These are phyloP conservation scores for Anoplopoma fimbria DNA, from an alignment of 2,113 vertebrate genomes.

Conservation along the genomic window DNA sequence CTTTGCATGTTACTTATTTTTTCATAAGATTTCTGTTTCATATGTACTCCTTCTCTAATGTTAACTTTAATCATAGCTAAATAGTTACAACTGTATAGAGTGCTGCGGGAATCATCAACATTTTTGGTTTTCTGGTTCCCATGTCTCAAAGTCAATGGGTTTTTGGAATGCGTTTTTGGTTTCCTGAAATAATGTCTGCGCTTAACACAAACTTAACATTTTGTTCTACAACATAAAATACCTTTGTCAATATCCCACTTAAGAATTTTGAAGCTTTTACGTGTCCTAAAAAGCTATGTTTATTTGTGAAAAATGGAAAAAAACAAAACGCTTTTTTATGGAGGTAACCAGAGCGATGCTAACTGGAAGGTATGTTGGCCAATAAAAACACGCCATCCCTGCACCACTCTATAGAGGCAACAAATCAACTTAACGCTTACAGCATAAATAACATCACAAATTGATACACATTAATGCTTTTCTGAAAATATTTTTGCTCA, in stretches of 20 bases:
- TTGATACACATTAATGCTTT: not conserved
- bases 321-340: too few species aligned
- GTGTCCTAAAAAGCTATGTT: not conserved
- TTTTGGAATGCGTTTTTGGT: not conserved
- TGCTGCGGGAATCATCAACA: not conserved
- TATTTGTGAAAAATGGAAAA: not conserved
- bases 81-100: not conserved
- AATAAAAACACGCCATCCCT: not conserved
- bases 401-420: not conserved
- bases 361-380: not conserved
- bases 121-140: not conserved
- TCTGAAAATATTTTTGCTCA: not conserved
- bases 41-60: not conserved
- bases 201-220: not conserved
- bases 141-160: not conserved
- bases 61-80: not conserved
- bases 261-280: not conserved
- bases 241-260: not conserved
- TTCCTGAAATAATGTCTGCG: not conserved
- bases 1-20: not conserved
- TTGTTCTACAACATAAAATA: not conserved
- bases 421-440: not conserved
- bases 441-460: not conserved
- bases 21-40: not conserved
- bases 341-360: not conserved